Evolutionary conservation across 2,888 invertebrate species (phyloP).

Genomic region (Caenorhabditis macrosperma): DNA sequence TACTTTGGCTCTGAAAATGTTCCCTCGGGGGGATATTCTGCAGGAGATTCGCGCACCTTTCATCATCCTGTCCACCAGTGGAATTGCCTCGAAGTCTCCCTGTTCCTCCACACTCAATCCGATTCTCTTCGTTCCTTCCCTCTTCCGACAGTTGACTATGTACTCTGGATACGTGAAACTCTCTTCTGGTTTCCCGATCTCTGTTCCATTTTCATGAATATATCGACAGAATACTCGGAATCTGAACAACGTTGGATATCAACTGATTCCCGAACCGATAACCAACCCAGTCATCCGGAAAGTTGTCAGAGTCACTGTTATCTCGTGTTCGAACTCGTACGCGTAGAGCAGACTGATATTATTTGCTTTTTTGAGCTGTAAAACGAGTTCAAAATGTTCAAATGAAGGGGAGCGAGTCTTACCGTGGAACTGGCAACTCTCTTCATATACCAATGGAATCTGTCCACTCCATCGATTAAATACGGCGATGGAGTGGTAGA

Average conservation of each 20-base stretch:
- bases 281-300: neutral
- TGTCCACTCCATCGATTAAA: too few relatives aligned
- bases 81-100: slow-evolving; percentile 10
- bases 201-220: neutral
- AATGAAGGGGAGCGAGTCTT: too few relatives aligned
- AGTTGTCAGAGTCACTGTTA: slow-evolving; percentile 4
- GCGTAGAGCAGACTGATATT: slow-evolving; percentile 14
- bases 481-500: too few relatives aligned
- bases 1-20: slow-evolving; percentile 28
- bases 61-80: neutral
- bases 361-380: neutral
- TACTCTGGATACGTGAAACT: slow-evolving; percentile 26
- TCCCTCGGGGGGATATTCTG: too few relatives aligned
- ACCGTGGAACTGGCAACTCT: too few relatives aligned
- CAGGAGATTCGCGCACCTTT: too few relatives aligned
- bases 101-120: slow-evolving; percentile 11
- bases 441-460: too few relatives aligned
- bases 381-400: too few relatives aligned
- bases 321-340: slow-evolving; percentile 31
- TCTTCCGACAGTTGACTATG: slow-evolving; percentile 27
- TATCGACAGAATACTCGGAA: slow-evolving; percentile 31
- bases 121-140: slow-evolving; percentile 21
- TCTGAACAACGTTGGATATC: neutral
- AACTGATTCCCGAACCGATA: neutral
- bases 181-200: slow-evolving; percentile 3